These are phyloP conservation scores for Syngnathoides biaculeatus DNA, from an alignment of 2,113 vertebrate genomes.

Conservation along the genomic window DNA sequence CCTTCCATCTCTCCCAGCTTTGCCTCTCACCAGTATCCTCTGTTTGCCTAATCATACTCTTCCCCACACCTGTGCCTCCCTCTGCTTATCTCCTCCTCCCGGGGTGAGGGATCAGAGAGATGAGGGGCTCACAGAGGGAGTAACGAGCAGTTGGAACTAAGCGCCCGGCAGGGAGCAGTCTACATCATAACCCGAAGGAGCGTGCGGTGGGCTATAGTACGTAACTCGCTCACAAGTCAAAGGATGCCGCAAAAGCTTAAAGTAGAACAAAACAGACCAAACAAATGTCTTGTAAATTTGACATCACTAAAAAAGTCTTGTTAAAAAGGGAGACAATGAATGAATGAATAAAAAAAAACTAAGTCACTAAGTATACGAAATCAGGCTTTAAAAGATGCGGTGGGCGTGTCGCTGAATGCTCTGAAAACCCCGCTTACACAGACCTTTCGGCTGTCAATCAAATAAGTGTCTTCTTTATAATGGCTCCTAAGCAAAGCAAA, in stretches of 20 bases:
- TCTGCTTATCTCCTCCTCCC: conserved; percentile 51
- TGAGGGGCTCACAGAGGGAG: conserved; percentile 55
- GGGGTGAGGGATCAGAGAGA: conserved; percentile 65
- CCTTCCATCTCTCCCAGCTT: conserved; percentile 19
- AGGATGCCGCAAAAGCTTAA: background rate
- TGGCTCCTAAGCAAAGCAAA: too few relatives aligned
- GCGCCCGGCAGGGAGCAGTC: conserved; percentile 54
- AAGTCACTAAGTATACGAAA: too few relatives aligned
- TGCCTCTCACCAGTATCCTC: conserved; percentile 31
- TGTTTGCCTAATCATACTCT: conserved; percentile 12
- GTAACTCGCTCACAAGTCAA: conserved; percentile 42
- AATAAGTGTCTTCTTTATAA: too few relatives aligned
- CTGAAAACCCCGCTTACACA: too few relatives aligned
- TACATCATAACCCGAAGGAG: conserved; percentile 49
- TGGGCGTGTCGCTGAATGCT: too few relatives aligned
- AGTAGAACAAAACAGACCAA: too few relatives aligned
- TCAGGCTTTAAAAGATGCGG: too few relatives aligned
- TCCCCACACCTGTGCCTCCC: conserved; percentile 32
- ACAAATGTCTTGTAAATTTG: too few relatives aligned
- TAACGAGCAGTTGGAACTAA: conserved; percentile 61
- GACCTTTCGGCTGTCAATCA: too few relatives aligned
- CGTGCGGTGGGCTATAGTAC: conserved; percentile 34
- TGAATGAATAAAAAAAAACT: too few relatives aligned
- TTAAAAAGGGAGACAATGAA: too few relatives aligned
- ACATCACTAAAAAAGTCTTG: too few relatives aligned